Conservation (phyloP, 2,113 vertebrate genomes). For the Rhinoptilus africanus region DNA sequence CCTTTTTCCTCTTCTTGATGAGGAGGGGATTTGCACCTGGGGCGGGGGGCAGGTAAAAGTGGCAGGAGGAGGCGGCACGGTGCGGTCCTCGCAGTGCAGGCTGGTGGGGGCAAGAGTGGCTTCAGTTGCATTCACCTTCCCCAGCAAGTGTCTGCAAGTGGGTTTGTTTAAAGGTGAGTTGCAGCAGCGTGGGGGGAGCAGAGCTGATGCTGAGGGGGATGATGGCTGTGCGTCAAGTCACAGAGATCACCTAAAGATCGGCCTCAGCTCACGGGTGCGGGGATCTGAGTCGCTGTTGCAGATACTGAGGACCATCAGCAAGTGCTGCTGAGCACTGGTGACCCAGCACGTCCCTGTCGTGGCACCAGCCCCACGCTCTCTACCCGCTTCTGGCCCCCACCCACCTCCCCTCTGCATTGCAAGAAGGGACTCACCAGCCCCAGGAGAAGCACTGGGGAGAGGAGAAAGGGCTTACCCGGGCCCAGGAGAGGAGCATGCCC, state of each 20-base stretch:
- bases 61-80: fast-evolving
- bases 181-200: not conserved
- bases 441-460: not conserved
- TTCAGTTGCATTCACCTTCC: not conserved
- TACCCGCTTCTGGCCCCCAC: not conserved
- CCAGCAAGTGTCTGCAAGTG: not conserved
- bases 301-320: not conserved
- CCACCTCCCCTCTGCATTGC: not conserved
- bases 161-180: not conserved
- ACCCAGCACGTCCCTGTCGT: fast-evolving
- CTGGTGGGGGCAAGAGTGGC: not conserved
- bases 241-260: not conserved
- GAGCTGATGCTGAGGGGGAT: not conserved
- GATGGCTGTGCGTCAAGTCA: fast-evolving
- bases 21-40: not conserved
- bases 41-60: not conserved
- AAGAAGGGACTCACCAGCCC: not conserved
- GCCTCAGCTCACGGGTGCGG: not conserved
- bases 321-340: not conserved
- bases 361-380: fast-evolving
- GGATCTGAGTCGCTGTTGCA: not conserved
- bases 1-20: not conserved
- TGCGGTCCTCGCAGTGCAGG: fast-evolving
- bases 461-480: not conserved
- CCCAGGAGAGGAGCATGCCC: not conserved